Percentiles rank a stretch among this genome's conserved stretches.
Conservation (phyloP, 2,113 vertebrate genomes). For the Cairina moschata region DNA sequence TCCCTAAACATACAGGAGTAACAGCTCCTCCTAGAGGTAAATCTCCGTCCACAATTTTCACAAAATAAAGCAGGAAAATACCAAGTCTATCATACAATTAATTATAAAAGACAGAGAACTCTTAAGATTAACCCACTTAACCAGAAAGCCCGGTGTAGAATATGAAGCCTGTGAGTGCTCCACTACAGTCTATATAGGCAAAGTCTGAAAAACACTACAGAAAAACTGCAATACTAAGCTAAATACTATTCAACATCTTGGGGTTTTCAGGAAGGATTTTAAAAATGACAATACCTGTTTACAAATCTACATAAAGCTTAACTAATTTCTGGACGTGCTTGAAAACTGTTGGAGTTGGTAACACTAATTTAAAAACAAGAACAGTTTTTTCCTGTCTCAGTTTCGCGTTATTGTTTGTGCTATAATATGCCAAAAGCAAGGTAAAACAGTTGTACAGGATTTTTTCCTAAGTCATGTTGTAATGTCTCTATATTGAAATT, state of each 20-base stretch:
- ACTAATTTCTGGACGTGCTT: neutral
- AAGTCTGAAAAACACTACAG: neutral
- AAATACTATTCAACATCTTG: neutral
- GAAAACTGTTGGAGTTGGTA: neutral
- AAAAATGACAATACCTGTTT: neutral
- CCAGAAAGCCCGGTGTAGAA: neutral
- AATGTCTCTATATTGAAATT: neutral
- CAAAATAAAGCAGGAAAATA: neutral
- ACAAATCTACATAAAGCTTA: neutral
- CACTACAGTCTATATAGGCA: neutral
- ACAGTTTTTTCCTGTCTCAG: neutral
- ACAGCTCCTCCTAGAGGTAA: slow-evolving; percentile 34
- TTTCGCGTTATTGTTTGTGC: neutral
- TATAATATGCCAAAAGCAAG: neutral
- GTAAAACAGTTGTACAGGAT: neutral
- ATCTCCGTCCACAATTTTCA: neutral
- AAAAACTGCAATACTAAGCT: neutral
- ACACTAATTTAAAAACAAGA: neutral
- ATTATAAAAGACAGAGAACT: neutral
- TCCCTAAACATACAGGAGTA: neutral
- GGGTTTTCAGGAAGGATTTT: neutral
- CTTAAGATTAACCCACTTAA: neutral
- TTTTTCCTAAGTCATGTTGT: neutral
- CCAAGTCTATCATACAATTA: neutral
- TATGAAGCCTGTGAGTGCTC: neutral